A percentile compares a stretch with the other conserved stretches of the same genome.
These are phyloP conservation scores for Chiloscyllium plagiosum DNA, from an alignment of 2,113 vertebrate species.

Conservation along the genomic window DNA sequence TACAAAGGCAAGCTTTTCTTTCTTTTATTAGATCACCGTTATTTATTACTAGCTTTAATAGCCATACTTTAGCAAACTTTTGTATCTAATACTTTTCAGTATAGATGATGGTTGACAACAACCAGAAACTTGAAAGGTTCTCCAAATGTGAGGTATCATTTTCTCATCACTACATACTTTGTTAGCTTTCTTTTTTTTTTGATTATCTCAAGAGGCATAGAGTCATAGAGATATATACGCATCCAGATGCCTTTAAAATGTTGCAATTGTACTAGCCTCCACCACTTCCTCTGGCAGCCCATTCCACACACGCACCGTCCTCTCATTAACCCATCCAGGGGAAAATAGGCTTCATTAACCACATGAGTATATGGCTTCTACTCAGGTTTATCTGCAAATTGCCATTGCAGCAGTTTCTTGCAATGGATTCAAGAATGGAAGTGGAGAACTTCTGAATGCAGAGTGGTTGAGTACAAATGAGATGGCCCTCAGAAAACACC, in stretches of 20 bases:
- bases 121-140: background rate
- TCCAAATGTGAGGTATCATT: background rate
- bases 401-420: constrained; percentile 31
- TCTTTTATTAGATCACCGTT: background rate
- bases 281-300: too few relatives aligned
- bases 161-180: background rate
- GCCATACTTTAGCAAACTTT: background rate
- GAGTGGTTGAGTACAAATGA: constrained; percentile 22
- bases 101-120: background rate
- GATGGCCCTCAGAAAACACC: background rate
- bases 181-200: background rate
- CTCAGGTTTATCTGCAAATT: background rate
- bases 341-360: background rate
- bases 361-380: background rate
- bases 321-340: background rate
- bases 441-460: constrained; percentile 42
- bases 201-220: background rate
- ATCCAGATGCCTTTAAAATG: too few relatives aligned
- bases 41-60: background rate
- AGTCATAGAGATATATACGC: too few relatives aligned
- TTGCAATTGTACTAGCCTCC: too few relatives aligned
- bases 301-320: too few relatives aligned
- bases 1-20: background rate
- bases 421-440: constrained; percentile 49
- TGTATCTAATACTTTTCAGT: background rate